These are phyloP conservation scores for Pampusana beccarii DNA, from an alignment of 2,113 vertebrate genomes.

Conservation along the genomic window DNA sequence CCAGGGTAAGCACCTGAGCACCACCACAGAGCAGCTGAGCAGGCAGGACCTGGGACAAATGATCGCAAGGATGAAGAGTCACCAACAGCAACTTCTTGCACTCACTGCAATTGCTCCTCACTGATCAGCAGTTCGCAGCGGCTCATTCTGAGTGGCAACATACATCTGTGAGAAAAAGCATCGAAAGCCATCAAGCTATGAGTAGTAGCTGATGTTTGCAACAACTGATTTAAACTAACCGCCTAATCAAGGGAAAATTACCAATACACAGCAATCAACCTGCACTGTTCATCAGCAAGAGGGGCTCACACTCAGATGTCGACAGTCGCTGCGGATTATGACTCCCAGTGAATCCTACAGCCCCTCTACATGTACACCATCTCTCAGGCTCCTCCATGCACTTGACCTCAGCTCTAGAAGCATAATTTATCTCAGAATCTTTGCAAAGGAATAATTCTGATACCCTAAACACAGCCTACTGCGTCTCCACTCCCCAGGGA, in stretches of 20 bases:
- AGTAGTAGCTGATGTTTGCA: neutral
- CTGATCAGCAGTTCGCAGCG: neutral
- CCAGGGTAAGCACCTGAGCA: neutral
- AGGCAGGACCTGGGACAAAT: neutral
- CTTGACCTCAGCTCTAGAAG: neutral
- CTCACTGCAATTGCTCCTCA: neutral
- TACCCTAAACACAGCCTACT: neutral
- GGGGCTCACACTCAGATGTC: neutral
- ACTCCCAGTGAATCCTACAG: neutral
- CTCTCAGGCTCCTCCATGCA: neutral
- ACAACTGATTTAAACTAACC: neutral
- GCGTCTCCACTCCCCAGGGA: neutral
- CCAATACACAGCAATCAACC: neutral
- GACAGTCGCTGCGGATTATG: neutral
- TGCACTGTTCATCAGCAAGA: neutral
- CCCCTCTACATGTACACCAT: no score
- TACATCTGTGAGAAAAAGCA: neutral
- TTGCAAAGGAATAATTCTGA: neutral
- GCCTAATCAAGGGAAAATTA: neutral
- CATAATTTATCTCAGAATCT: neutral
- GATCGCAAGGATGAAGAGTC: neutral
- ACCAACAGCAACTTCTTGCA: neutral
- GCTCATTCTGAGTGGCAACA: neutral
- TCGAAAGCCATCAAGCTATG: neutral
- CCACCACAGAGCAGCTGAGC: neutral